These are phyloP conservation scores for Pristionchus exspectatus DNA, from an alignment of 2,888 invertebrate genomes.

Conservation along the genomic window DNA sequence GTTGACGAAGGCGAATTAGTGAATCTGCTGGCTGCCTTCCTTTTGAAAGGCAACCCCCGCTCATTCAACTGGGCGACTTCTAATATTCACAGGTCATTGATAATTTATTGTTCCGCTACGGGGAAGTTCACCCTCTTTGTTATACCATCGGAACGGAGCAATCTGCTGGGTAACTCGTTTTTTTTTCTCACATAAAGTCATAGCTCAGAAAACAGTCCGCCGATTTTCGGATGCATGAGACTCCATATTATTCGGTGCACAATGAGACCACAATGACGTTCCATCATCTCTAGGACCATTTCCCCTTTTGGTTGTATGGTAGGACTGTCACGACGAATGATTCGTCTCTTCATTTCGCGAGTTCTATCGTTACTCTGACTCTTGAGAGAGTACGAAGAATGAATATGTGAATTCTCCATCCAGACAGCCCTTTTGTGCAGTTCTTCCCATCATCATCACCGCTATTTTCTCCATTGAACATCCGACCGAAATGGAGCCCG, in stretches of 20 bases:
- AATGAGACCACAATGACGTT: not conserved
- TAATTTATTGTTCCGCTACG: not conserved
- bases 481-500: not conserved
- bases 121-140: not conserved
- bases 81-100: not conserved
- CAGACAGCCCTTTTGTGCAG: too few relatives aligned
- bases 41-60: slow-evolving; percentile 12
- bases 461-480: not conserved
- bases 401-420: too few relatives aligned
- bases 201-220: not conserved
- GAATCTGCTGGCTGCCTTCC: not conserved
- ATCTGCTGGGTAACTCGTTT: not conserved
- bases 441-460: not conserved
- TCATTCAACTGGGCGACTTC: not conserved
- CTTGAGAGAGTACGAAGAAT: too few relatives aligned
- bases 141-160: not conserved
- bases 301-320: not conserved
- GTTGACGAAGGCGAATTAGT: not conserved
- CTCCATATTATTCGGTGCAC: not conserved
- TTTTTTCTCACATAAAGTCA: not conserved
- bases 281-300: not conserved
- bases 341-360: too few relatives aligned
- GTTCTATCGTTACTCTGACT: too few relatives aligned
- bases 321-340: too few relatives aligned
- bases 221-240: not conserved